Evolutionary conservation across 2,797 vertebrate genomes (phyloP).

Genomic region (Rhynchotus rufescens): DNA sequence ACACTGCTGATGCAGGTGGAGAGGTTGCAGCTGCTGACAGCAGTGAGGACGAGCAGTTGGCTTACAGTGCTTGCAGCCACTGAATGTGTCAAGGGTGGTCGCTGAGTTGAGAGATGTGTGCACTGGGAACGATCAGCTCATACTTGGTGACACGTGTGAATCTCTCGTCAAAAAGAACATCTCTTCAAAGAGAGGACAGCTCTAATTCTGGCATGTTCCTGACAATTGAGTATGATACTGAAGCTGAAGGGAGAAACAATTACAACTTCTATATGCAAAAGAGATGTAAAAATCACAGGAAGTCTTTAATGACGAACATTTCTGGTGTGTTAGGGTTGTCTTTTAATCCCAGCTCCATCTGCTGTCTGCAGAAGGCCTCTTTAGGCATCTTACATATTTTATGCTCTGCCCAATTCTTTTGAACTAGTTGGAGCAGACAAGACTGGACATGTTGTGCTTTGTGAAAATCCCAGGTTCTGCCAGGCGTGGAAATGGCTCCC

Average conservation of each 20-base stretch:
- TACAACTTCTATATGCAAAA: not conserved
- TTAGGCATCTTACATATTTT: not conserved
- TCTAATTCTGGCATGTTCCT: not conserved
- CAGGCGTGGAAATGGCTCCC: slow-evolving; percentile 29
- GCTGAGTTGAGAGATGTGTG: not conserved
- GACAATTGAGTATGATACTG: not conserved
- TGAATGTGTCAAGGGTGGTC: not conserved
- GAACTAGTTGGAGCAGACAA: slow-evolving; percentile 13
- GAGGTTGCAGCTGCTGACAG: not conserved
- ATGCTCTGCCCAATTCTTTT: not conserved
- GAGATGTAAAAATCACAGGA: not conserved
- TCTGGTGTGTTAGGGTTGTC: not conserved
- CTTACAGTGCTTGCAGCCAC: not conserved
- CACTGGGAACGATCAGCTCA: fast-evolving
- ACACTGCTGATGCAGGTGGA: not conserved
- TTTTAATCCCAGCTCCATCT: not conserved
- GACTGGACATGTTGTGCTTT: not conserved
- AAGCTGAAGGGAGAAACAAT: not conserved
- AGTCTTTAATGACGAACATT: not conserved
- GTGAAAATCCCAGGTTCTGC: not conserved
- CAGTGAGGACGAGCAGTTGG: not conserved
- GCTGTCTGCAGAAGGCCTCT: not conserved
- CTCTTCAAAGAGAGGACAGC: not conserved
- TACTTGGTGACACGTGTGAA: not conserved
- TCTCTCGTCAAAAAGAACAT: not conserved